Evolutionary conservation across 2,888 invertebrate genomes (phyloP), one percentile per base, ranked within the genome.

Genomic region (Cephus pygmeus): DNA sequence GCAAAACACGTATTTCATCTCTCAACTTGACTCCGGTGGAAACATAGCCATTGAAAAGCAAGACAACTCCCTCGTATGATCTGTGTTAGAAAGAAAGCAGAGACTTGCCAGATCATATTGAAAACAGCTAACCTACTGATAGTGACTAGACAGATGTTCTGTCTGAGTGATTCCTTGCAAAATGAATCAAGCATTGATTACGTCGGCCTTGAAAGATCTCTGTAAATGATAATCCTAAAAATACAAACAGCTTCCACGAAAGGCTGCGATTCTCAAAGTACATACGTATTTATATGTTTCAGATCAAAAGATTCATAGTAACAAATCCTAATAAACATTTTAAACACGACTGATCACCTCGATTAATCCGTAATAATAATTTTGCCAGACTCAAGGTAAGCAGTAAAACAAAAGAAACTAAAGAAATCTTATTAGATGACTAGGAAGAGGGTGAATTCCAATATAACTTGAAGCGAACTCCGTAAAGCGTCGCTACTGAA

Each of bases 391-490:
- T 71, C 71, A 34, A 71, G 71, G 34, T 15, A 12, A 12, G 3
- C 34, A 33, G 31, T 33, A 31, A 71, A 71, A 31, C 6, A 34
- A 9, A 71, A 77, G 76, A 75, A 77, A 73, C 76, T 78, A 40
- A 79, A 56, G 56, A 23, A 56, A 56, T 56, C 56, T 9, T 23
- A 56, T 23, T 56, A 56, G 23, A 56, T 9, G 23, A 56, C 56
- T 56, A 56, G 23, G 23, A 56, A 83, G 78, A 75, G 81, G 77
- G 76, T 79, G 77, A 80, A 80, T 83, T 73, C 81, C 82, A 34
- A 34, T 73, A 68, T 33, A 75, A 78, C 79, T 81, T 83, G 76
- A 15, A 35, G 78, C 80, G 77, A 73, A 78, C 77, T 79, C 79
- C 73, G 35, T 69, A 78, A 78, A 77, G 69, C 75, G 78, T 77